These are phyloP conservation scores for Microtus richardsoni DNA, from an alignment of 2,113 vertebrate species.

Conservation along the genomic window DNA sequence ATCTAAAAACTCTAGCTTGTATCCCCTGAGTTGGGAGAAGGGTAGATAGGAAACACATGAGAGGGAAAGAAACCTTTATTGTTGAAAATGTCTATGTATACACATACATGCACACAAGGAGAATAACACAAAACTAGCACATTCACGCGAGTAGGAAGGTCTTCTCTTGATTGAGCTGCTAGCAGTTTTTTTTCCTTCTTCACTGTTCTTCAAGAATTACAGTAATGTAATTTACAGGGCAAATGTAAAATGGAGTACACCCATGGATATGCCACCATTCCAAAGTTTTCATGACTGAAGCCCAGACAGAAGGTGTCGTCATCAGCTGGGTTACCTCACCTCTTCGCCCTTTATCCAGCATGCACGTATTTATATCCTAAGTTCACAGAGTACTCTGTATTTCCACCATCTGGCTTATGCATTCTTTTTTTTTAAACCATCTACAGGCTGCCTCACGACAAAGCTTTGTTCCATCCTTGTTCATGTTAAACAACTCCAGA, in stretches of 20 bases:
- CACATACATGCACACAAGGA: too few species aligned
- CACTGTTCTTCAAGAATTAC: neutral
- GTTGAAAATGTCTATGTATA: neutral
- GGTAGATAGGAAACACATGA: neutral
- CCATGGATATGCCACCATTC: neutral
- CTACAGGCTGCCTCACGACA: conserved; percentile 80
- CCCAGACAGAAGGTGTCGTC: conserved; percentile 57
- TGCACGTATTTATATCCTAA: conserved; percentile 81
- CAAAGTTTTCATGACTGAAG: conserved; percentile 20
- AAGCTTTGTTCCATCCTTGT: conserved; percentile 77
- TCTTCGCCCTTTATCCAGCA: conserved; percentile 79
- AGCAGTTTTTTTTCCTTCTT: neutral
- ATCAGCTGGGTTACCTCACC: conserved; percentile 84
- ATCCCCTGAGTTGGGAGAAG: neutral
- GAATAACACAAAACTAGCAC: neutral
- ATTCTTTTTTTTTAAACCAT: conserved; percentile 76
- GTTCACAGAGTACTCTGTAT: conserved; percentile 84
- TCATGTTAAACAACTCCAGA: conserved; percentile 68
- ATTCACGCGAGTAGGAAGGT: neutral
- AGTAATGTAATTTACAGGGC: neutral
- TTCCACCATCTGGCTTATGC: conserved; percentile 88
- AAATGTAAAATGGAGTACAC: conserved; percentile 53
- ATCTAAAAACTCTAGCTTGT: neutral
- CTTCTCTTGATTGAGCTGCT: neutral
- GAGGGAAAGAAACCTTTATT: neutral